Evolutionary conservation across 1,140 invertebrate species (phyloP), one percentile per base, ranked within the genome.

Genomic region (Mactra quadrangularis): DNA sequence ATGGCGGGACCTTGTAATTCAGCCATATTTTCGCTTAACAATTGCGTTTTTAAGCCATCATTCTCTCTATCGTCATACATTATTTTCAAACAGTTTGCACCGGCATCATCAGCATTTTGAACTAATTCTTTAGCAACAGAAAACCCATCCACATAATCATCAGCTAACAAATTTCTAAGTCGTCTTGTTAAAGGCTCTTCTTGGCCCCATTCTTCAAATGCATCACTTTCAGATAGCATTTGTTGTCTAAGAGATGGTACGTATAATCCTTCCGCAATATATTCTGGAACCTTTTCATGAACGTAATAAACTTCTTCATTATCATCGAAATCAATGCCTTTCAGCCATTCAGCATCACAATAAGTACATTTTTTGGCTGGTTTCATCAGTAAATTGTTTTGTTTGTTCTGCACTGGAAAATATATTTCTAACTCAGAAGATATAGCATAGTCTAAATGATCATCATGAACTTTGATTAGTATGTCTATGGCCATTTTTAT

Each of bases 31-130:
- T 89, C 78, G 71, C 89, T 85, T n/a, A 92, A 59, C 2, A 92
- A 78, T 17, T 79, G 82, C 17, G 79, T 79, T 59, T 75, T 77
- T 0, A 45, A 41, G 70, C 90, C 72, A 33, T 86, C 66, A 52
- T 92, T 92, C 62, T 88, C 75, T 72, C 91, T 60, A 57, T 92
- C 90, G 75, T 92, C 91, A 74, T 89, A 90, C 0, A 92, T 92
- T 84, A 94, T 94, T 17, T 81, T 85, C 3, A 92, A 85, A 85
- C 93, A 92, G 29, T 90, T 92, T 17, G 94, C 92, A 55, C 94
- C 94, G 66, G 91, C 92, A 89, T 93, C 91, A 83, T 90, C 90
- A 59, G 89, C 90, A 87, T 92, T 92, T 82, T 92, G 91, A 52
- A 92, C 84, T 15, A 91, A 64, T 79, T 92, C 91, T 79, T 92